Base-by-base conservation (phyloP, 2,888 invertebrate species). In the Pherbina coryleti region DNA sequence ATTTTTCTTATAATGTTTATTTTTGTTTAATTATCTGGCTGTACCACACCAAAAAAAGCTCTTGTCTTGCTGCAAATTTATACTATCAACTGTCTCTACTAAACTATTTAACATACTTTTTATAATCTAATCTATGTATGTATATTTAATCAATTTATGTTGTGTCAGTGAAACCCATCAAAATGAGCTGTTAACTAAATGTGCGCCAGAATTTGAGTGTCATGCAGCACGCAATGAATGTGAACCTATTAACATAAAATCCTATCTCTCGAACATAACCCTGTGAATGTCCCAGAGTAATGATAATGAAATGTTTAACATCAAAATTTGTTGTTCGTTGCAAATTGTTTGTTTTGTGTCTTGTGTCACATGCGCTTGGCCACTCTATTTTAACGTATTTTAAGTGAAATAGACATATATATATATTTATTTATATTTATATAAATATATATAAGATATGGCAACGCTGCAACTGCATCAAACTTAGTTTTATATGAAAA, bases 301-400 rank as follows among this genome's bases (percentile, higher is more conserved):
- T 9, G 11, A 19, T 22, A 37, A 67, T 67, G 60, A 60, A 60
- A 60, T 60, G 44, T 37, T 17, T 67, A 8, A n/a, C 9, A 67
- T 67, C 17, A n/a, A 37, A 67, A 34, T 67, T 19, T 37, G 44
- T 44, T 67, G 44, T 67, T 44, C 67, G 67, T 37, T 67, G 44
- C 67, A 37, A 19, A 34, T 37, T 44, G 67, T 44, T 67, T 67
- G 37, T 37, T 67, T 67, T 67, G 67, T 67, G 67, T 44, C 37
- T 34, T 67, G 67, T 67, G 67, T 66, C 34, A n/a, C 67, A 22
- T 37, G 4, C 37, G 44, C 67, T 37, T 67, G 67, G 67, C 44
- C 44, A 67, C 19, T 37, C 37, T 22, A 44, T 67, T 17, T 17
- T 1, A 28, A 3, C 44, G 44, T n/a, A 9, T 22, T 11, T 37